A percentile compares a stretch with the other conserved stretches of the same genome.
Conservation (phyloP, 2,113 vertebrate species). For the Sinocyclocheilus anophthalmus region DNA sequence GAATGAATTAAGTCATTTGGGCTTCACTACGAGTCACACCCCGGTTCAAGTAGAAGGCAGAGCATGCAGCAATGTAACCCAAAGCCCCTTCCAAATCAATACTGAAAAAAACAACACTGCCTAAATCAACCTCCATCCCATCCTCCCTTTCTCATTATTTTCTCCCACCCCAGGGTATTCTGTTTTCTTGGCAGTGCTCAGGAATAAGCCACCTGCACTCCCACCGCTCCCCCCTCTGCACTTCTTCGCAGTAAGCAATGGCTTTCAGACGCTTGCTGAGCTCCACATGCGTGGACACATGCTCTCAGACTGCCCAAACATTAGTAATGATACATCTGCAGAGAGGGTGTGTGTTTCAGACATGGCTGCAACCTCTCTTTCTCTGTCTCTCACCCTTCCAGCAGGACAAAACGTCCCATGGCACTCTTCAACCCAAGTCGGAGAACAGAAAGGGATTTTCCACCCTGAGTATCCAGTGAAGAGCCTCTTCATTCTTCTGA, state of each 20-base stretch:
- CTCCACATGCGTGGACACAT: conserved; percentile 40
- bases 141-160: conserved; percentile 65
- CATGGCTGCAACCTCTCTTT: conserved; percentile 17
- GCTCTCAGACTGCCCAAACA: not conserved
- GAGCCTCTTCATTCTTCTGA: conserved; percentile 43
- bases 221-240: conserved; percentile 43
- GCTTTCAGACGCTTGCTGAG: conserved; percentile 43
- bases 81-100: conserved; percentile 75
- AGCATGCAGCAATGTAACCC: conserved; percentile 68
- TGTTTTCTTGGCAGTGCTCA: conserved; percentile 75
- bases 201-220: conserved; percentile 76
- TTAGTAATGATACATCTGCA: conserved; percentile 38
- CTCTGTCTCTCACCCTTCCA: conserved; percentile 47
- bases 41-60: conserved; percentile 69
- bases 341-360: conserved; percentile 40
- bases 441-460: conserved; percentile 63
- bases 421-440: conserved; percentile 58
- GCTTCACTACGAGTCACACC: conserved; percentile 72
- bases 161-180: conserved; percentile 72
- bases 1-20: conserved; percentile 79
- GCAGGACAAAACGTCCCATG: conserved; percentile 50
- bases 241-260: conserved; percentile 46
- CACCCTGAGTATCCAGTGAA: conserved; percentile 57
- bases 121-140: conserved; percentile 70
- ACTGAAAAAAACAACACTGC: conserved; percentile 66